Percentiles rank a stretch among this genome's conserved stretches.
Evolutionary conservation across 2,113 vertebrate species (phyloP).

Genomic region (Mesocricetus auratus): DNA sequence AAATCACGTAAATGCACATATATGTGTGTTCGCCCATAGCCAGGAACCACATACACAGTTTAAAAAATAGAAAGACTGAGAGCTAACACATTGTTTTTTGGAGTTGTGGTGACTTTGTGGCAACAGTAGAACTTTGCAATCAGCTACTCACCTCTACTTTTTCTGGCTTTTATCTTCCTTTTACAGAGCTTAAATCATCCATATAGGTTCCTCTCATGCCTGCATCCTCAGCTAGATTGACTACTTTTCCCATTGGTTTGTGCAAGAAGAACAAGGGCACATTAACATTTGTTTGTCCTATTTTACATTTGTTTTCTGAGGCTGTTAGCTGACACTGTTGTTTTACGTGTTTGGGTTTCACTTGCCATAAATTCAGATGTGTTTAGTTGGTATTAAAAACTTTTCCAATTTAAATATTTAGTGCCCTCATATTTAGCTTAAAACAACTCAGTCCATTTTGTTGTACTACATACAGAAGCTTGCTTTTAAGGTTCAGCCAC

Average conservation of each 20-base stretch:
- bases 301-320: background rate
- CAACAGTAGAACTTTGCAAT: background rate
- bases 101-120: background rate
- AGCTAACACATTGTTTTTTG: background rate
- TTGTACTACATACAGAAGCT: background rate
- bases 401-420: slow-evolving; percentile 44
- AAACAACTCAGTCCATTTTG: background rate
- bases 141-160: background rate
- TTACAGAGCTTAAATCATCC: slow-evolving; percentile 22
- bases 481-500: slow-evolving; percentile 33
- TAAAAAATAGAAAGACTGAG: background rate
- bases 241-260: slow-evolving; percentile 60
- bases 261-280: slow-evolving; percentile 5
- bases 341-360: slow-evolving; percentile 34
- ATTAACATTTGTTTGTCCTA: slow-evolving; percentile 2
- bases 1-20: background rate
- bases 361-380: background rate
- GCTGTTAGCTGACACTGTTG: background rate
- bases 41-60: background rate
- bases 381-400: slow-evolving; percentile 23
- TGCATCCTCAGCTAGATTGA: slow-evolving; percentile 49
- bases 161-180: background rate
- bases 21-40: background rate
- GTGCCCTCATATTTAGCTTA: background rate
- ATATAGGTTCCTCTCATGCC: background rate